phyloP scores from a whole-genome alignment of 1,140 invertebrate genomes.

The Diorhabda sublineata region DNA sequence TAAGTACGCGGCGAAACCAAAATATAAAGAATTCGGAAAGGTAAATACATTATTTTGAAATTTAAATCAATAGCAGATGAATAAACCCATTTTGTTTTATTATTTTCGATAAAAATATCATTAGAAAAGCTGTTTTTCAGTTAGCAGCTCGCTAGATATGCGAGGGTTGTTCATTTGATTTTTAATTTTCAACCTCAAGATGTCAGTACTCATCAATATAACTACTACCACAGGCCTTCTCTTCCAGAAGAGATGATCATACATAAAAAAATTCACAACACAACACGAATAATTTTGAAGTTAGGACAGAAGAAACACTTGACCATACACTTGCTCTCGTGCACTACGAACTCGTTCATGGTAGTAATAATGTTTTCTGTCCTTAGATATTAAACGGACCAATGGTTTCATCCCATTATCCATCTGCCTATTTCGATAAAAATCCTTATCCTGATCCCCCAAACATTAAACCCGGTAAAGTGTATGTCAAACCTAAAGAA shows the following conservation, averaged over 20 bases:
- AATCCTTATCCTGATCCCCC: slow-evolving; percentile 39
- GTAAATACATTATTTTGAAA: neutral
- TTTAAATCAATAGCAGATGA: no score
- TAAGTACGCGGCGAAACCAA: slow-evolving; percentile 33
- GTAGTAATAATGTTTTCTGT: slow-evolving; percentile 29
- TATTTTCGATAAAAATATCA: no score
- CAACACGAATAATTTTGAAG: neutral
- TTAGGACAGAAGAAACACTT: slow-evolving; percentile 18
- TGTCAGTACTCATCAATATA: no score
- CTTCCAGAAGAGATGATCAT: neutral
- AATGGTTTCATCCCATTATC: slow-evolving; percentile 30
- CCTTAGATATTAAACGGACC: slow-evolving; percentile 28
- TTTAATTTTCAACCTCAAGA: no score
- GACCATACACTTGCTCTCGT: slow-evolving; percentile 12
- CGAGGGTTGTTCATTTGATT: no score
- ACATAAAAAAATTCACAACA: neutral
- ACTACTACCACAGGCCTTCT: neutral
- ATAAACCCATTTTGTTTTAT: no score
- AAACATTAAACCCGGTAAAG: slow-evolving; percentile 31
- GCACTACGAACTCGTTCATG: slow-evolving; percentile 33
- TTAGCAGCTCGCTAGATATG: no score
- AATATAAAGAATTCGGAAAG: slow-evolving; percentile 33
- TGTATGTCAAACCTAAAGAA: slow-evolving; percentile 34
- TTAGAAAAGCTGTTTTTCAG: no score
- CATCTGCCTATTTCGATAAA: slow-evolving; percentile 36